Evolutionary conservation across 2,113 vertebrate species (phyloP), one percentile per base, ranked within the genome.

Genomic region (Columba livia): DNA sequence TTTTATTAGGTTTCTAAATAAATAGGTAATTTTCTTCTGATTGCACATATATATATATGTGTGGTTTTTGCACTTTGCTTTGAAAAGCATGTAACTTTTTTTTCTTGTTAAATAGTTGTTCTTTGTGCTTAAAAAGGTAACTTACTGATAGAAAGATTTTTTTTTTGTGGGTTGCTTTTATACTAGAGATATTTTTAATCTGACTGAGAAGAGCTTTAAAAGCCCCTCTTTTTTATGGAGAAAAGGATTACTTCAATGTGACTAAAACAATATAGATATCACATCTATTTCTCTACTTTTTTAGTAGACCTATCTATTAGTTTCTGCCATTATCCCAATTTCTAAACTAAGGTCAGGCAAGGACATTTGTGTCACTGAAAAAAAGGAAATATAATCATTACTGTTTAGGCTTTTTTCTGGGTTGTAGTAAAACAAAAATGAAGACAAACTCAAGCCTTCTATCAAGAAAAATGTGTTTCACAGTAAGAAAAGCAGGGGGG

Each of bases 321-420:
- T 28, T 87, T 75, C 12, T 32, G 48, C 24, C 51, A 48, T 29
- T 79, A 16, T 28, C 36, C 23, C 58, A 34, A 64, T 92, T 83
- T 54, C 36, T 79, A 70, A 71, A 31, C 19, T 36, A 64, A 66
- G n/a, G 28, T 73, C 88, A 91, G 31, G 87, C 42, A 62, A 93
- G 32, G 44, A 85, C 40, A 78, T 90, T 91, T 91, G 87, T 94
- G 82, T 71, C 40, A 67, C 36, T 87, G 38, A 85, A 87, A 61
- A 88, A 88, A 93, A 93, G 48, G 56, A 93, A 75, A 92, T 70
- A 36, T 58, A 81, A 42, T 82, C 60, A 53, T 83, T 78, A 40
- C 67, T 71, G 31, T 82, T 95, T 81, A 94, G 60, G 54, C n/a
- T 90, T 87, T 91, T 97, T 90, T 65, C 69, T 88, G 77, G 19